These are phyloP conservation scores for Chionomys nivalis DNA, from an alignment of 2,113 vertebrate species.

Conservation along the genomic window DNA sequence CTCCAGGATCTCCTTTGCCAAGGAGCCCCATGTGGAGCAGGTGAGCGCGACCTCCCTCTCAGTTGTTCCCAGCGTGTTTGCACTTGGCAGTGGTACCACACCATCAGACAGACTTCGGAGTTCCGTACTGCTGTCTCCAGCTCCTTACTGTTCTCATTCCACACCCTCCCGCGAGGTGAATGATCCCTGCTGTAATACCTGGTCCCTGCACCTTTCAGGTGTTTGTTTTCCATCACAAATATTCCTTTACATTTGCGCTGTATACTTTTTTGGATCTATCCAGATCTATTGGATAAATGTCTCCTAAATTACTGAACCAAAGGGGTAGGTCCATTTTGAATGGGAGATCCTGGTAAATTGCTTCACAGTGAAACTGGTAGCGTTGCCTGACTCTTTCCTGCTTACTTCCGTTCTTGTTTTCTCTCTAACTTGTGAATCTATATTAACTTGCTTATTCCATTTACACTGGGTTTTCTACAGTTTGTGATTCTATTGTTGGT, in stretches of 20 bases:
- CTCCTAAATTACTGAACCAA: neutral
- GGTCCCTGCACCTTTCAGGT: neutral
- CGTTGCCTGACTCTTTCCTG: rapidly evolving
- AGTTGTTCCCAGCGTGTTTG: rapidly evolving
- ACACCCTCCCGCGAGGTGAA: rapidly evolving
- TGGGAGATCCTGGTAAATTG: too few relatives aligned
- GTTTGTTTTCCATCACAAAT: too few relatives aligned
- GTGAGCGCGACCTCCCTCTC: slow-evolving; percentile 82
- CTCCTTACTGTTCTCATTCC: rapidly evolving
- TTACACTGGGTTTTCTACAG: neutral
- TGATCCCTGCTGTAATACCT: rapidly evolving
- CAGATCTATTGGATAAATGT: neutral
- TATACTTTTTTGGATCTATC: neutral
- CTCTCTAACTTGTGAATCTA: rapidly evolving
- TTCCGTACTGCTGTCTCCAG: rapidly evolving
- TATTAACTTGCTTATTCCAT: neutral
- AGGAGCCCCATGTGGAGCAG: slow-evolving; percentile 94
- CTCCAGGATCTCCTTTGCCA: slow-evolving; percentile 94
- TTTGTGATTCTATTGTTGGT: rapidly evolving
- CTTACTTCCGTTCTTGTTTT: rapidly evolving
- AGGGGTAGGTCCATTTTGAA: neutral
- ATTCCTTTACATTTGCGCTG: neutral
- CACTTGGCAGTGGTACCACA: neutral
- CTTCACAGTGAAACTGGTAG: rapidly evolving
- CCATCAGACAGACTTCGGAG: rapidly evolving